Evolutionary conservation across 1,140 invertebrate genomes (phyloP), one percentile per base, ranked within the genome.

Genomic region (Pseudoatta argentina): DNA sequence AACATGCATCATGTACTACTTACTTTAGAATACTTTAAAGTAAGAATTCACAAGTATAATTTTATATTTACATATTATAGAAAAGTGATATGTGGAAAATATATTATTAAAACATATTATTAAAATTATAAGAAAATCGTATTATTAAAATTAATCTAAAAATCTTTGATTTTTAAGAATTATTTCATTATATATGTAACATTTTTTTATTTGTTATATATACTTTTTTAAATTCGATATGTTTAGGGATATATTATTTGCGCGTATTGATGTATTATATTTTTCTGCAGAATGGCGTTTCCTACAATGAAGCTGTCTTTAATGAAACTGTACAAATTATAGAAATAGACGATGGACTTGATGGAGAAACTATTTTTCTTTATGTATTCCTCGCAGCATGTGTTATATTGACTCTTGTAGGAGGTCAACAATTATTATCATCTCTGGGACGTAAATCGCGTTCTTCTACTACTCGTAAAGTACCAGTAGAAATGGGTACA

Each of bases 281-380:
- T 86, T 92, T 44, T 93, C 93, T 93, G 30, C 91, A 98, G 97
- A 97, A 97, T 92, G 97, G 97, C 55, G 95, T 96, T 69, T 94
- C 96, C 67, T 98, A 96, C 94, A 96, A 97, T 92, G 98, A 99
- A 95, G 98, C 99, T 86, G 98, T 99, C 0, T 99, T 98, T 96
- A 99, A 99, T 95, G 98, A 99, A 95, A 99, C 99, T n/a, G 96
- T 99, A 7, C 98, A 98, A 94, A 98, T 99, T 88, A 97, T 99
- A 51, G 99, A 99, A 95, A 96, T 99, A 63, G 99, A 99, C 90
- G 99, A 99, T 95, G 99, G 99, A 86, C 96, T 99, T 18, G 99
- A 99, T 95, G 98, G 98, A 59, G 99, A 99, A 96, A 99, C 99
- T 39, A 98, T 99, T 96, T 99, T 99, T 97, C 95, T 99, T 67